A percentile compares a stretch with the other conserved stretches of the same genome.
phyloP scores from a whole-genome alignment of 2,797 vertebrate genomes.

The Halcyon badia region DNA sequence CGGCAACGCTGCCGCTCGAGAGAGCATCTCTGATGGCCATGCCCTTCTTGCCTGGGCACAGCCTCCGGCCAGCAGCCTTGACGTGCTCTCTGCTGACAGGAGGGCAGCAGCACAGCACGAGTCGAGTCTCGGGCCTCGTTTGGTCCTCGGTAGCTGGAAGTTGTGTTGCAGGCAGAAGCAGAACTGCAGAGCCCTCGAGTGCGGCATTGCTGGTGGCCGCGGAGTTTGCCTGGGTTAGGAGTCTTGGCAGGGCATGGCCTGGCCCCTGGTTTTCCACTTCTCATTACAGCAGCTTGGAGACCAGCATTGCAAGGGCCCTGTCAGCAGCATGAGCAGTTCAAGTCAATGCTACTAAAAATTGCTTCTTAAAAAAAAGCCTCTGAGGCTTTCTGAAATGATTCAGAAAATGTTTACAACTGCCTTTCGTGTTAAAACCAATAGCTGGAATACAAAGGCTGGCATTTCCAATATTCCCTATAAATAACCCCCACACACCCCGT shows the following conservation, averaged over 20 bases:
- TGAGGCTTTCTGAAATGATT: neutral
- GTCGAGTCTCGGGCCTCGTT: rapidly evolving
- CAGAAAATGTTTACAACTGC: neutral
- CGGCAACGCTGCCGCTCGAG: rapidly evolving
- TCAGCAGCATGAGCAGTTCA: neutral
- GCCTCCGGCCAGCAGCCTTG: neutral
- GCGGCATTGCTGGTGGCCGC: neutral
- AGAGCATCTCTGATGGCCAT: neutral
- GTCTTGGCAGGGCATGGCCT: rapidly evolving
- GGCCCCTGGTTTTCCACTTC: neutral
- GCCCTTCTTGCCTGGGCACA: neutral
- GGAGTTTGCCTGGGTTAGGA: neutral
- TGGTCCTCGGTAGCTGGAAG: neutral
- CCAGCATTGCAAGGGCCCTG: rapidly evolving
- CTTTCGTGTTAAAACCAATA: neutral
- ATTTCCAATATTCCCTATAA: neutral
- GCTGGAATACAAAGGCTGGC: neutral
- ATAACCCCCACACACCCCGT: neutral
- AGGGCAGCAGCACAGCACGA: neutral
- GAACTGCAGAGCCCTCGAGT: neutral
- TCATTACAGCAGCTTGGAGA: neutral
- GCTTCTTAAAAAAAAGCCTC: neutral
- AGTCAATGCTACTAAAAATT: neutral
- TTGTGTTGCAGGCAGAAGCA: neutral
- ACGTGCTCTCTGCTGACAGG: rapidly evolving